Base-by-base conservation (phyloP, 2,888 invertebrate genomes). In the Lathronympha strigana region DNA sequence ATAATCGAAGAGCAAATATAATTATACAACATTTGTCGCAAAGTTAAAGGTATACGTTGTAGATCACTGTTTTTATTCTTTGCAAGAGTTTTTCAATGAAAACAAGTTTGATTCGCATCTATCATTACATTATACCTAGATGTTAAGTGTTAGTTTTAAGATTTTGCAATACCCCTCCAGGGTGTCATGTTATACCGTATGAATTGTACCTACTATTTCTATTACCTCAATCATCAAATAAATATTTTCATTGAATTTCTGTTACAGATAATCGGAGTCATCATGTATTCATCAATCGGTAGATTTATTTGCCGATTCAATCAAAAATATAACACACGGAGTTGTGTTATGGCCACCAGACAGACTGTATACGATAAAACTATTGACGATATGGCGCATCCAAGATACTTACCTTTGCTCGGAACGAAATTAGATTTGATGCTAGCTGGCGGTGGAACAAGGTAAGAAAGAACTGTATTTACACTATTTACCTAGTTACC, bases 351-450 rank as follows among this genome's bases (percentile, higher is more conserved):
- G n/a, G 47, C 15, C 11, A 25, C 21, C 4, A 17, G n/a, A 49
- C 40, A 53, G 53, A 60, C 45, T 8, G 69, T 69, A 61, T 28
- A 66, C 50, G 63, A 67, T 11, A 69, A 75, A 62, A 71, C 77
- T 17, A 83, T 90, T 63, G 71, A 83, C 45, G 81, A 89, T 61
- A 93, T 93, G 76, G 94, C 94, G 2, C 84, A 81, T 69, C 88
- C 93, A 11, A 92, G 78, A 78, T 83, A 90, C 38, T 75, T 93
- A 57, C 94, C 94, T 2, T 3, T 93, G 23, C 71, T 94, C 67
- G 93, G 93, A 1, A 93, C 93, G n/a, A 87, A 90, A 71, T 78
- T 93, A 66, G 90, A 93, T 71, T 83, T 93, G 54, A 77, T 86
- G 28, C 70, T 76, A 15, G 79, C 84, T 63, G 90, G 90, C 38